Evolutionary conservation across 2,797 vertebrate species (phyloP).

Genomic region (Neosalanx taihuensis): DNA sequence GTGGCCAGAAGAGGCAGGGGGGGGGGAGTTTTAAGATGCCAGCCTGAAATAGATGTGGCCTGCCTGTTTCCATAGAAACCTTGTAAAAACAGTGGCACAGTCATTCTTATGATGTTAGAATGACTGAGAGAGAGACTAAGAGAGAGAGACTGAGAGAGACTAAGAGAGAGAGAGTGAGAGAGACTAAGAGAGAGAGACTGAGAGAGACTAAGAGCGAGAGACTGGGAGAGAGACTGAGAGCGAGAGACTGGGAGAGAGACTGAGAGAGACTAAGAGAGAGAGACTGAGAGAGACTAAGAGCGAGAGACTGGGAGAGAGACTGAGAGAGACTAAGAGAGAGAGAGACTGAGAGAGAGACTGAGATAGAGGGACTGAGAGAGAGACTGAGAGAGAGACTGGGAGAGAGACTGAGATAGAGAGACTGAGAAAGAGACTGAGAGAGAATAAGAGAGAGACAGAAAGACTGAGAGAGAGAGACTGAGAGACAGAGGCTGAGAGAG

Average conservation of each 20-base stretch:
- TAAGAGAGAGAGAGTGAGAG: slow-evolving; percentile 9
- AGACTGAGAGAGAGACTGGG: background rate
- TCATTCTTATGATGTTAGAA: slow-evolving; percentile 46
- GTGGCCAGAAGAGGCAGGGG: slow-evolving; percentile 53
- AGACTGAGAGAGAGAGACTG: background rate
- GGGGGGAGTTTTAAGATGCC: slow-evolving; percentile 47
- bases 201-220: background rate
- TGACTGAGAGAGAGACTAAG: slow-evolving; percentile 20
- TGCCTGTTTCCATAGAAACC: slow-evolving; percentile 72
- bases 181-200: background rate
- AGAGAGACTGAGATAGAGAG: background rate
- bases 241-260: background rate
- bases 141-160: background rate
- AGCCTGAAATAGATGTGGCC: slow-evolving; percentile 68
- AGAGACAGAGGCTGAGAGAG: background rate
- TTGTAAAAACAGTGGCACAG: slow-evolving; percentile 53
- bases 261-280: background rate
- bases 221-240: background rate
- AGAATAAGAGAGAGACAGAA: background rate
- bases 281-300: background rate
- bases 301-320: background rate
- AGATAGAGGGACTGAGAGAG: slow-evolving; percentile 13
- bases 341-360: background rate
- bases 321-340: background rate
- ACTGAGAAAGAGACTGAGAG: background rate